phyloP scores from a whole-genome alignment of 2,113 vertebrate species.

The Tychaedon coryphoeus region DNA sequence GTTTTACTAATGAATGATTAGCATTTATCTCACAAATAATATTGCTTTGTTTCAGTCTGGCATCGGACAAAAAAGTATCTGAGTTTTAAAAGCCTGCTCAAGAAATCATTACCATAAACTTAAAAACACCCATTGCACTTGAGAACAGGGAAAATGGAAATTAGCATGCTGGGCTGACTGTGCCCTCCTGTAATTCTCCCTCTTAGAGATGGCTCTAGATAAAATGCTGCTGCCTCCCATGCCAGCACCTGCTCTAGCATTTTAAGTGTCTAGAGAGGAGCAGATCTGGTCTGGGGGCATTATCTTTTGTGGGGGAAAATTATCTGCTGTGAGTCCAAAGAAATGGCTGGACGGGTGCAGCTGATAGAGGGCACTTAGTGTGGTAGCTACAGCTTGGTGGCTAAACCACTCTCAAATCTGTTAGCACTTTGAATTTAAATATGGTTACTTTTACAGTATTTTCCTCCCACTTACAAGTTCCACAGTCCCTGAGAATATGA shows the following conservation, averaged over 20 bases:
- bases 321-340: background rate
- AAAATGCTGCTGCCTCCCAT: background rate
- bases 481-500: background rate
- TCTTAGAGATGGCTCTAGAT: background rate
- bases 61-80: background rate
- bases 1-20: background rate
- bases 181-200: background rate
- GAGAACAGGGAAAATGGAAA: background rate
- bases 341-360: background rate
- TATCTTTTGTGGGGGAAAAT: background rate
- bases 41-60: background rate
- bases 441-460: background rate
- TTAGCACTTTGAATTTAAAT: background rate
- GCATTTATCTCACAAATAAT: conserved; percentile 21
- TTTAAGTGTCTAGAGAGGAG: background rate
- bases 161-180: background rate
- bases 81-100: background rate
- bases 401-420: background rate
- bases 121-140: background rate
- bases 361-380: background rate
- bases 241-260: background rate
- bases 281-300: background rate
- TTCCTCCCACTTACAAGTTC: background rate
- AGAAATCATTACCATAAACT: background rate
- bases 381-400: background rate